A percentile compares a stretch with the other conserved stretches of the same genome.
These are phyloP conservation scores for Thamnaconus septentrionalis DNA, from an alignment of 2,113 vertebrate genomes.

Conservation along the genomic window DNA sequence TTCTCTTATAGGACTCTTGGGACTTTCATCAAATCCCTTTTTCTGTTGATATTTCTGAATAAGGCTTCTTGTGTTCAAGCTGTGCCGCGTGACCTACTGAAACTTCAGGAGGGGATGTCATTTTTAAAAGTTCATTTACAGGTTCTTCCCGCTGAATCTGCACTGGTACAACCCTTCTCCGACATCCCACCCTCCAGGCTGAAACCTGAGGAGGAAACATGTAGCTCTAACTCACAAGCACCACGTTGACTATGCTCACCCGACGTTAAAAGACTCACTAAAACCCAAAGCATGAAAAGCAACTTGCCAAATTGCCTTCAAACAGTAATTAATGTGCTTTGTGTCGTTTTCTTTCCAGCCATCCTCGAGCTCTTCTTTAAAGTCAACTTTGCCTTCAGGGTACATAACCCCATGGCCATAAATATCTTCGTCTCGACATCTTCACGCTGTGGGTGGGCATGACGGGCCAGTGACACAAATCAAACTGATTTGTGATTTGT, in stretches of 20 bases:
- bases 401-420: slow-evolving; percentile 42
- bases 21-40: no score
- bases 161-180: slow-evolving; percentile 10
- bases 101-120: neutral
- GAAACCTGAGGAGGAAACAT: slow-evolving; percentile 61
- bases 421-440: slow-evolving; percentile 60
- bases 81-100: neutral
- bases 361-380: slow-evolving; percentile 23
- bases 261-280: slow-evolving; percentile 18
- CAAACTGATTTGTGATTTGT: no score
- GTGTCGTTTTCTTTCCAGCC: neutral
- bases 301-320: neutral
- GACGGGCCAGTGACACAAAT: slow-evolving; percentile 58
- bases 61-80: neutral
- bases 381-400: slow-evolving; percentile 35
- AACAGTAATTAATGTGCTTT: neutral
- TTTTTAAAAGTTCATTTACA: slow-evolving; percentile 41
- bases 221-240: slow-evolving; percentile 48
- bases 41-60: neutral
- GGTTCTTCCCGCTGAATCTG: slow-evolving; percentile 44
- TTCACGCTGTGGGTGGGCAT: slow-evolving; percentile 64
- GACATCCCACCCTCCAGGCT: slow-evolving; percentile 17
- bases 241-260: slow-evolving; percentile 45
- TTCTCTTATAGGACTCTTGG: no score
- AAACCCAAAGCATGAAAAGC: neutral